A percentile compares a stretch with the other conserved stretches of the same genome.
Conservation (phyloP, 1,140 invertebrate species). For the Nephila pilipes region DNA sequence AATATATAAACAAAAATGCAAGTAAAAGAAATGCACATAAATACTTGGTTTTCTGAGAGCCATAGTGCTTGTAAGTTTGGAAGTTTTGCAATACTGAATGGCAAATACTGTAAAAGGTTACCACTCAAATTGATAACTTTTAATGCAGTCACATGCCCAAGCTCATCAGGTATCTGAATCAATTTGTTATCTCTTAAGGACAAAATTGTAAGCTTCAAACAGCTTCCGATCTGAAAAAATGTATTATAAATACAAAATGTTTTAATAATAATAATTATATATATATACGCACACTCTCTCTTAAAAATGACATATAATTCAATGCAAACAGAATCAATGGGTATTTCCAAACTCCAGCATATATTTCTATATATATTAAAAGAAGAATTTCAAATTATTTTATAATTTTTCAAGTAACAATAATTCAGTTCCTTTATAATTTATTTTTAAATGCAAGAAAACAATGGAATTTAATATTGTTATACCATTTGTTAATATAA, state of each 20-base stretch:
- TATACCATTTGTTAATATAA: no score
- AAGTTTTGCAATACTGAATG: constrained; percentile 92
- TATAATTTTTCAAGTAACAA: no score
- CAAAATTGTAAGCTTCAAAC: constrained; percentile 90
- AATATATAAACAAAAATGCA: background rate
- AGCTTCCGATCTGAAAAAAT: constrained; percentile 89
- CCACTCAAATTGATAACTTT: constrained; percentile 95
- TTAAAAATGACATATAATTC: background rate
- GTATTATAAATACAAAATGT: no score
- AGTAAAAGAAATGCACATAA: background rate
- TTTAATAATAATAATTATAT: no score
- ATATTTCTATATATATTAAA: no score
- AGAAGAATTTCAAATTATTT: no score
- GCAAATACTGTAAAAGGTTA: constrained; percentile 92
- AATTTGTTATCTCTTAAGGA: constrained; percentile 92
- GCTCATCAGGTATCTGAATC: constrained; percentile 89
- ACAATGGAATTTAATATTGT: no score
- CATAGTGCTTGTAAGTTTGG: constrained; percentile 93
- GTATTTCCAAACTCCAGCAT: no score
- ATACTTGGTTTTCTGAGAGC: constrained; percentile 91
- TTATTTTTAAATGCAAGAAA: no score
- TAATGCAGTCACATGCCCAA: constrained; percentile 91
- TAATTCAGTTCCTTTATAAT: no score
- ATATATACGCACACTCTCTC: no score
- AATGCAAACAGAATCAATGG: background rate